Evolutionary conservation across 2,888 invertebrate genomes (phyloP).

Genomic region (Muschampia plurimacula): DNA sequence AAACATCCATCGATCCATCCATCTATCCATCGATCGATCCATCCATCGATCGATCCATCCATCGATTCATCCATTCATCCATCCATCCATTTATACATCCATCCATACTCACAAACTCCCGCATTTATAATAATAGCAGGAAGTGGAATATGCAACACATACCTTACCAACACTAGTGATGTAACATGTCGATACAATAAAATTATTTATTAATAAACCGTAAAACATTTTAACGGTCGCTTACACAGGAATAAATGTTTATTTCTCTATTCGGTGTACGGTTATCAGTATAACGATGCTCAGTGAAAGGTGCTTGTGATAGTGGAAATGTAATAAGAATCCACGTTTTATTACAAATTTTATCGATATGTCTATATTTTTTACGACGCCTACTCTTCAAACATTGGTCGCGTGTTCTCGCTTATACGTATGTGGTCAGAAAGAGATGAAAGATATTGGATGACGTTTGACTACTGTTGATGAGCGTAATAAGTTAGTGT

Average conservation of each 20-base stretch:
- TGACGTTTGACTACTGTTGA: not conserved
- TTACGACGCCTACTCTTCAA: conserved; percentile 9
- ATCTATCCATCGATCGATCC: no score
- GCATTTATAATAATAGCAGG: not conserved
- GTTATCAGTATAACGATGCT: conserved; percentile 10
- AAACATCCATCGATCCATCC: no score
- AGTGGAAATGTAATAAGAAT: conserved; percentile 32
- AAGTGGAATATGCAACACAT: not conserved
- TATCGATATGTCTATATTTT: conserved; percentile 13
- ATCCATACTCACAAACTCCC: no score
- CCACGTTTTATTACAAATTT: conserved; percentile 25
- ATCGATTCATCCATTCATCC: no score
- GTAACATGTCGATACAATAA: conserved; percentile 20
- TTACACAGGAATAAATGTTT: conserved; percentile 29
- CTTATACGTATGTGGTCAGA: not conserved
- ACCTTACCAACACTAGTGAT: conserved; percentile 8
- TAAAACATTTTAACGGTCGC: conserved; percentile 25
- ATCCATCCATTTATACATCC: no score
- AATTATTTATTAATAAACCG: conserved; percentile 7
- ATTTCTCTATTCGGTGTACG: conserved; percentile 29
- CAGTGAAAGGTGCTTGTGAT: conserved; percentile 29
- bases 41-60: no score
- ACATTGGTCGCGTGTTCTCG: conserved; percentile 5
- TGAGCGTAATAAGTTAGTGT: not conserved
- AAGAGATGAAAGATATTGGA: not conserved